Evolutionary conservation across 2,888 invertebrate species (phyloP).

Genomic region (Eremobia ochroleuca): DNA sequence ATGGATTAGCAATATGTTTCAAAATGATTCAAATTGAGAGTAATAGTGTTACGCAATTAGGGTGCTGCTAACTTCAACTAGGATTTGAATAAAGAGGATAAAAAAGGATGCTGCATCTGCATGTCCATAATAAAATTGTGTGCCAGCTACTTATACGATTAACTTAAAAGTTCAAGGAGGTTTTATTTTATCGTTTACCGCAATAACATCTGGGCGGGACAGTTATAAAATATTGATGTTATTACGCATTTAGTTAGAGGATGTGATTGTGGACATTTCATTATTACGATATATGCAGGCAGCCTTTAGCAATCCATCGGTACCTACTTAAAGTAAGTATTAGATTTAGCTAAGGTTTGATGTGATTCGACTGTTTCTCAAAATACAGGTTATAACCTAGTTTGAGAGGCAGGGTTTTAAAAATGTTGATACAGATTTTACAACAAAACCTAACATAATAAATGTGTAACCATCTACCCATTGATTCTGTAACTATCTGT

Average conservation of each 20-base stretch:
- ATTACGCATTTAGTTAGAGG: constrained; percentile 4
- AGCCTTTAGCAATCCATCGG: neutral
- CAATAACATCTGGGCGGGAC: constrained; percentile 22
- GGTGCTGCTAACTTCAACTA: neutral
- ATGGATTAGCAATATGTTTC: too few relatives aligned
- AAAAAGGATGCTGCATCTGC: neutral
- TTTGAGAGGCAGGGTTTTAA: too few relatives aligned
- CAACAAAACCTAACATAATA: too few relatives aligned
- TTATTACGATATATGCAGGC: constrained; percentile 12
- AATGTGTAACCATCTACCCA: too few relatives aligned
- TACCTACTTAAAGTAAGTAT: neutral
- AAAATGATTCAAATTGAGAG: too few relatives aligned
- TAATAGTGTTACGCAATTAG: too few relatives aligned
- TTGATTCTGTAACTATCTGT: too few relatives aligned
- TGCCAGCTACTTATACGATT: neutral
- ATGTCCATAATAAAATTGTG: neutral
- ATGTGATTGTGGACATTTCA: constrained; percentile 12
- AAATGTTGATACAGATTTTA: too few relatives aligned
- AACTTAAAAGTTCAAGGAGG: constrained; percentile 5
- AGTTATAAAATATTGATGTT: constrained; percentile 24
- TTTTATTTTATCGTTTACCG: constrained; percentile 22
- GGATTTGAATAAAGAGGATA: neutral
- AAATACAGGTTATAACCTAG: too few relatives aligned
- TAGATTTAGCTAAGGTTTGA: neutral
- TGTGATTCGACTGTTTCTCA: too few relatives aligned